A percentile compares a stretch with the other conserved stretches of the same genome.
phyloP scores from a whole-genome alignment of 2,888 invertebrate species.

The Dryocosmus kuriphilus region DNA sequence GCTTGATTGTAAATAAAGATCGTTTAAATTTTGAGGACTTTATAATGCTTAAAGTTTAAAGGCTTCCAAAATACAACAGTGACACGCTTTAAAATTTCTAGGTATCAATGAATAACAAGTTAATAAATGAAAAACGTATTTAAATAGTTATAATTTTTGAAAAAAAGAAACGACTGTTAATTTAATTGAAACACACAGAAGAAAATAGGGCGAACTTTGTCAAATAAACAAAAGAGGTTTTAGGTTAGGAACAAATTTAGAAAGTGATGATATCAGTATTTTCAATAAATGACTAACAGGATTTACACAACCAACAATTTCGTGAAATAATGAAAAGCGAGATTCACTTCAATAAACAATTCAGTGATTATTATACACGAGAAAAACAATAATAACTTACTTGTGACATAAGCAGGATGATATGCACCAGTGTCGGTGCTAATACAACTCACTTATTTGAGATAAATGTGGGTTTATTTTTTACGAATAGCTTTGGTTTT shows the following conservation, averaged over 20 bases:
- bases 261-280: neutral
- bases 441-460: conserved; percentile 28
- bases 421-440: conserved; percentile 4
- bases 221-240: conserved; percentile 9
- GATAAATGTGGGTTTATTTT: conserved; percentile 27
- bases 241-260: conserved; percentile 13
- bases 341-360: neutral
- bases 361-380: neutral
- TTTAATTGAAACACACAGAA: neutral
- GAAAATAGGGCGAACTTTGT: neutral
- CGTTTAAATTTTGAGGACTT: neutral
- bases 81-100: neutral
- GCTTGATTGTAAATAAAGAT: neutral
- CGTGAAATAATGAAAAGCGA: neutral
- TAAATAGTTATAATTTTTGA: neutral
- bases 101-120: neutral
- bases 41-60: neutral
- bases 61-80: neutral
- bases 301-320: neutral
- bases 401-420: conserved; percentile 29
- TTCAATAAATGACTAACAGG: neutral
- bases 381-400: conserved; percentile 10
- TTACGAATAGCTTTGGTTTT: conserved; percentile 25
- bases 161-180: neutral
- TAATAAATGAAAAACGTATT: neutral